These are phyloP conservation scores for Drepanosiphum platanoidis DNA, from an alignment of 2,888 invertebrate genomes.

Conservation along the genomic window DNA sequence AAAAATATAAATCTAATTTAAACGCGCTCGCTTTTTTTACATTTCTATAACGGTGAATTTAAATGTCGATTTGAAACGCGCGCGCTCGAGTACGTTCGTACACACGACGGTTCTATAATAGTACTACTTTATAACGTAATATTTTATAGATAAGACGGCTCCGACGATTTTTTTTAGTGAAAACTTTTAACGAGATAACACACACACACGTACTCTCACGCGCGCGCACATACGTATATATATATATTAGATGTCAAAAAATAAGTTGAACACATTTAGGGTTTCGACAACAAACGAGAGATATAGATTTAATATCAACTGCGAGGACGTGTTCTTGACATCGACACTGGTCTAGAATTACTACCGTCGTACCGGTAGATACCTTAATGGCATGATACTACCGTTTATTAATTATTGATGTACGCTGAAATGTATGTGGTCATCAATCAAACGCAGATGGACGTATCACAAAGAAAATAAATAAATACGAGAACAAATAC, in stretches of 20 bases:
- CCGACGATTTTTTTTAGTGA: background rate
- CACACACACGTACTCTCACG: background rate
- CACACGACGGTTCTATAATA: background rate
- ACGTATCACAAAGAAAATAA: constrained; percentile 16
- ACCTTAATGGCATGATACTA: constrained; percentile 2
- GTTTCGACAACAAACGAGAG: background rate
- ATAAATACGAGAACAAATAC: constrained; percentile 20
- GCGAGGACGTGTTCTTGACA: constrained; percentile 19
- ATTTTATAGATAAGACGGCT: background rate
- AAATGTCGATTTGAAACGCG: background rate
- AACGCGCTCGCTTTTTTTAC: background rate
- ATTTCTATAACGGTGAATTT: background rate
- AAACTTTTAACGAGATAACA: background rate
- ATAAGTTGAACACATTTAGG: background rate
- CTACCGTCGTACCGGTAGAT: background rate
- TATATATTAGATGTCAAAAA: background rate
- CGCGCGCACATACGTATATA: background rate
- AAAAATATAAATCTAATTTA: background rate
- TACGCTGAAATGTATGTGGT: background rate
- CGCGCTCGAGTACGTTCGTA: background rate
- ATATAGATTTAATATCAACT: background rate
- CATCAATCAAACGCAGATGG: constrained; percentile 26
- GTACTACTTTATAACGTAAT: background rate
- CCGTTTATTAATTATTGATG: constrained; percentile 38
- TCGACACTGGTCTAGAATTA: constrained; percentile 1